phyloP scores from a whole-genome alignment of 2,113 vertebrate genomes.

The Lethenteron camtschaticum region DNA sequence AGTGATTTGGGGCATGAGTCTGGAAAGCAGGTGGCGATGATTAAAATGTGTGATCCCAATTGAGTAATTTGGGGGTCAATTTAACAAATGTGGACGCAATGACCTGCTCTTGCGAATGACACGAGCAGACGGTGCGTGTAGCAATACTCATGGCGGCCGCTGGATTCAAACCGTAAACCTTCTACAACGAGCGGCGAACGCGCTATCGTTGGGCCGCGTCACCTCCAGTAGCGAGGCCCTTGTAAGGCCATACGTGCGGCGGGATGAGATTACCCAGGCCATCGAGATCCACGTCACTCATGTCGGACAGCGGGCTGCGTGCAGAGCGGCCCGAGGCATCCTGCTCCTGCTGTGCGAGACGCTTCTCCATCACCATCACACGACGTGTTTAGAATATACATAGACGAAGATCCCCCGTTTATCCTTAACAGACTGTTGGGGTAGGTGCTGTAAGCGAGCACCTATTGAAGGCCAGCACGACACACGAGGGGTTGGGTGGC shows the following conservation, averaged over 20 bases:
- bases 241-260: not conserved
- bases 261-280: slow-evolving; percentile 20
- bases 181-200: slow-evolving; percentile 7
- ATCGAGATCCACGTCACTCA: slow-evolving; percentile 28
- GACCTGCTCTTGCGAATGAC: slow-evolving; percentile 7
- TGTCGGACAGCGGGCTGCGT: slow-evolving; percentile 21
- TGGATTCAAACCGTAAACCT: slow-evolving; percentile 8
- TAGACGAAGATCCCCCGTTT: no score
- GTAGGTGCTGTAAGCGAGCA: no score
- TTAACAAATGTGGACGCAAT: not conserved
- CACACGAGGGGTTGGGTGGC: no score
- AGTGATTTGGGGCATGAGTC: no score
- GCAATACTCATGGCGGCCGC: not conserved
- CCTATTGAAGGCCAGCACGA: no score
- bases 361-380: no score
- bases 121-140: slow-evolving; percentile 6
- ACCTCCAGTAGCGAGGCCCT: no score
- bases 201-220: not conserved
- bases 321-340: slow-evolving; percentile 28
- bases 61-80: no score
- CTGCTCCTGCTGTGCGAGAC: slow-evolving; percentile 5
- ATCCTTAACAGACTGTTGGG: no score
- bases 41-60: no score
- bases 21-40: no score
- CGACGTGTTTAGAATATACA: no score